Conservation (phyloP, 2,888 invertebrate genomes). For the Notodonta dromedarius region DNA sequence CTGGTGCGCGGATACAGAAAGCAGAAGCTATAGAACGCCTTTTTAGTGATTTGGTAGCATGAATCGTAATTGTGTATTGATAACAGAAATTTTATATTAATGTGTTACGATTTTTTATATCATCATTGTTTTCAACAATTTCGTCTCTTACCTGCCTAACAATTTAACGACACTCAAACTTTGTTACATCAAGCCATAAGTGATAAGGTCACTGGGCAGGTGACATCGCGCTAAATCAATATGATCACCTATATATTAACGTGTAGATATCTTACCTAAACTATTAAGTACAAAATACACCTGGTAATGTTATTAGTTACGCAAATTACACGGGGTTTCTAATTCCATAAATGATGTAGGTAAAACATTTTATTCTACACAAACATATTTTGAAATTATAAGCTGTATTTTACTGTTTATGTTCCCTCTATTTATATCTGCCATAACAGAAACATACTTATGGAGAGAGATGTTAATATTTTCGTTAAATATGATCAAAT, state of each 20-base stretch:
- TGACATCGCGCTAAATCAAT: background rate
- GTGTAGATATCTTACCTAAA: conserved; percentile 26
- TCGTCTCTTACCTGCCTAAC: background rate
- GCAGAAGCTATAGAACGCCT: no score
- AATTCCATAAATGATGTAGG: conserved; percentile 32
- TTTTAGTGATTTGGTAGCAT: conserved; percentile 1
- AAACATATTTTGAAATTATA: conserved; percentile 24
- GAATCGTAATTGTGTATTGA: background rate
- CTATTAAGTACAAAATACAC: conserved; percentile 51
- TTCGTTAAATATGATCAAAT: conserved; percentile 9
- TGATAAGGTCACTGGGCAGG: background rate
- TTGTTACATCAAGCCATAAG: background rate
- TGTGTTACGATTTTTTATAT: background rate
- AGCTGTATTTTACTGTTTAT: conserved; percentile 19
- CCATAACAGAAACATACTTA: conserved; percentile 9
- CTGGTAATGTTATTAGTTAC: conserved; percentile 36
- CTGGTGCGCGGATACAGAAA: no score
- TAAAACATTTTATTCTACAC: conserved; percentile 24
- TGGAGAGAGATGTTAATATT: conserved; percentile 31
- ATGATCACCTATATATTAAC: background rate
- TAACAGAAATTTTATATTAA: background rate
- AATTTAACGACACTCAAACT: background rate
- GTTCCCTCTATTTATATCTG: conserved; percentile 13
- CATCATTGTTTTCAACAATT: background rate
- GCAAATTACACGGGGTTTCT: conserved; percentile 31